phyloP scores from a whole-genome alignment of 2,797 vertebrate species.

The Paramormyrops hopkinsi region DNA sequence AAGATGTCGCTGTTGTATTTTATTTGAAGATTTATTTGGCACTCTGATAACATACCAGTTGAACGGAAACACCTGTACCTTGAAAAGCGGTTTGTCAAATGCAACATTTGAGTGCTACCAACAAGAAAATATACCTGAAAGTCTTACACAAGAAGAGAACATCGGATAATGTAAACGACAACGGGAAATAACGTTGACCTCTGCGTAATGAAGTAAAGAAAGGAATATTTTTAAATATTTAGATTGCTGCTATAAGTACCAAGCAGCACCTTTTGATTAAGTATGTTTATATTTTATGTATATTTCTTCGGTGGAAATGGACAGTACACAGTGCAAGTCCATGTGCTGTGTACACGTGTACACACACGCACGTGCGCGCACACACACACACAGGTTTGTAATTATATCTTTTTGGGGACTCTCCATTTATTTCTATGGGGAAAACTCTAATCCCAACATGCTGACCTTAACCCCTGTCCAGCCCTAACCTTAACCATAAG shows the following conservation, averaged over 20 bases:
- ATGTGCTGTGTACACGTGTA: neutral
- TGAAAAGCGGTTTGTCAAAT: neutral
- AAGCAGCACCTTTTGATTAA: neutral
- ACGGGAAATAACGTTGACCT: neutral
- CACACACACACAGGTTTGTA: neutral
- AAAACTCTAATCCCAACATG: neutral
- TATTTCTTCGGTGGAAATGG: neutral
- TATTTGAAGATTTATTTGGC: neutral
- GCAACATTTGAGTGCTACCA: neutral
- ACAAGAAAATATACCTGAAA: neutral
- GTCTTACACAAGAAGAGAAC: neutral
- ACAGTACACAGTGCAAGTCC: neutral
- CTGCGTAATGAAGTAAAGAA: neutral
- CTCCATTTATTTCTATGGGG: neutral
- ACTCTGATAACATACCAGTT: neutral
- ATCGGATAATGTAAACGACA: neutral
- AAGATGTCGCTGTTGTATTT: constrained; percentile 26
- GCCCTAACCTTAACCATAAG: neutral
- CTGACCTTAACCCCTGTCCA: neutral
- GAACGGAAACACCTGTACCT: neutral
- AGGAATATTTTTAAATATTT: neutral
- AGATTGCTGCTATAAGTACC: neutral
- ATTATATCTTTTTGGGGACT: neutral
- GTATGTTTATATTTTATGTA: neutral
- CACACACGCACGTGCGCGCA: too few relatives aligned